Evolutionary conservation across 1,140 invertebrate species (phyloP).

Genomic region (Limonius californicus): DNA sequence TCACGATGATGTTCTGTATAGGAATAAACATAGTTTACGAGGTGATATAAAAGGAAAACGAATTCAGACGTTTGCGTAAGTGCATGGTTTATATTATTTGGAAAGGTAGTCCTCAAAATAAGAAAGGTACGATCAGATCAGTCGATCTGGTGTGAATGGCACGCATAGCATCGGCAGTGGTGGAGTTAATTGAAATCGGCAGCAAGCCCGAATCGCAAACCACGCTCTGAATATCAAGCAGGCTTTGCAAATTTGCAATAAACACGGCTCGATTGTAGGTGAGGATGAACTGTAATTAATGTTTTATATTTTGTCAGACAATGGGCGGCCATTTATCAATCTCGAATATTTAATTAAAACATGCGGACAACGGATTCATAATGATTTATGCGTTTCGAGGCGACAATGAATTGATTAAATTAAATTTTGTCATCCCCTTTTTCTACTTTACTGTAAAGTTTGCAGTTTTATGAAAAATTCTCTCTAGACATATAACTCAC

Average conservation of each 20-base stretch:
- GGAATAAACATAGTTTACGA: too few relatives aligned
- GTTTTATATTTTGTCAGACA: conserved; percentile 44
- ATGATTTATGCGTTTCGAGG: conserved; percentile 45
- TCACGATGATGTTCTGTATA: too few relatives aligned
- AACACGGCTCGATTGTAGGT: conserved; percentile 28
- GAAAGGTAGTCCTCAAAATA: not conserved
- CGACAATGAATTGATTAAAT: conserved; percentile 45
- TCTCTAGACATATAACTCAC: conserved; percentile 20
- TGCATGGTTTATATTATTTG: too few relatives aligned
- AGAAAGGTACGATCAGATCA: not conserved
- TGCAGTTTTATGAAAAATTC: not conserved
- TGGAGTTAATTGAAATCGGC: conserved; percentile 28
- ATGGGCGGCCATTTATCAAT: conserved; percentile 44
- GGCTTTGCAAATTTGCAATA: conserved; percentile 25
- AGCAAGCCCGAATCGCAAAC: conserved; percentile 19
- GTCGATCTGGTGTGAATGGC: not conserved
- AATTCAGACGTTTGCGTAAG: too few relatives aligned
- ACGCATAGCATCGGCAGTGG: conserved; percentile 13
- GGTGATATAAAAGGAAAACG: too few relatives aligned
- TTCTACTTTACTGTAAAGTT: conserved; percentile 22
- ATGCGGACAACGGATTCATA: conserved; percentile 45
- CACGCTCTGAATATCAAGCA: conserved; percentile 19
- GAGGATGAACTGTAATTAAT: conserved; percentile 37
- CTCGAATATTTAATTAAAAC: conserved; percentile 48
- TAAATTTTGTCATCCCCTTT: conserved; percentile 41